Evolutionary conservation across 2,113 vertebrate species (phyloP), one percentile per base, ranked within the genome.

Genomic region (Hippocampus barbouri): DNA sequence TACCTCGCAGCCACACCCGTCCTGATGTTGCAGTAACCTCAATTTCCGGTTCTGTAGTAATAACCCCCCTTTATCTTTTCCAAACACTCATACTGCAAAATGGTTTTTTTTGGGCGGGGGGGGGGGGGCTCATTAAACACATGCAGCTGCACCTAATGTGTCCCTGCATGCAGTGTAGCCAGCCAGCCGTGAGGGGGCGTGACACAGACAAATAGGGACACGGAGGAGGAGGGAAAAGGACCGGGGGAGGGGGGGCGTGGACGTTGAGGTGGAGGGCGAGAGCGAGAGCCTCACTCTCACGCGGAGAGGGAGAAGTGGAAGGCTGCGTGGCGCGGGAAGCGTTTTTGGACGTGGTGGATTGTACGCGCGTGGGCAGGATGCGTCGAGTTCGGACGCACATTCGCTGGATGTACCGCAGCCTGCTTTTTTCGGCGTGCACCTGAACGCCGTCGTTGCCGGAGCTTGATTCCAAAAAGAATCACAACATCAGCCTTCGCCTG

Each of bases 131-230:
- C 43, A 45, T 45, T 12, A 45, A 45, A 3, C 11, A 12, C 2
- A 2, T 45, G 56, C 56, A 5, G 4, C n/a, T 11, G 27, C 38
- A 9, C 27, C 59, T 61, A 61, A 34, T 61, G 18, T 41, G 21
- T n/a, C 62, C 57, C 56, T n/a, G 70, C 71, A 59, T 73, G 43
- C 82, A 75, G 83, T 83, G 85, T 8, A 87, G 76, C 80, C 79
- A 80, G 80, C 70, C 79, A 77, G 78, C 63, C 53, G 53, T 7
- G 77, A 81, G 82, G 69, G 68, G 65, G 81, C 78, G 61, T 69
- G 66, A 68, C 68, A 5, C 79, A 76, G 54, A 70, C 81, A 66
- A 53, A 47, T 71, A 75, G 66, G 1, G 51, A 64, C 66, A 27
- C 27, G 34, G 34, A 6, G 34, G 30, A 41, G 75, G 70, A 64